Evolutionary conservation across 2,797 vertebrate species (phyloP).

Genomic region (Lophotriccus pileatus): DNA sequence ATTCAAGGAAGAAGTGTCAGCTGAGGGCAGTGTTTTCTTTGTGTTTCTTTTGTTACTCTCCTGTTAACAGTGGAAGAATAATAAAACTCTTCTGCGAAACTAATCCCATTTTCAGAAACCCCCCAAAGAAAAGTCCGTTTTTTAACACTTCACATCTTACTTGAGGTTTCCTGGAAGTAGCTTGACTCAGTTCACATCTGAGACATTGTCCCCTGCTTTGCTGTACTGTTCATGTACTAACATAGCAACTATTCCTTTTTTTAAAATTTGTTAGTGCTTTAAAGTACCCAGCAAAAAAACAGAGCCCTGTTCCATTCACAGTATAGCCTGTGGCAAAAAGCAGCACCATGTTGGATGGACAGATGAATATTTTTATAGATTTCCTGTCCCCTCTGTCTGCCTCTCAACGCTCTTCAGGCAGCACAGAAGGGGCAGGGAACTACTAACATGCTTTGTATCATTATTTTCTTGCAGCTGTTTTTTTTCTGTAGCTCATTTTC

Average conservation of each 20-base stretch:
- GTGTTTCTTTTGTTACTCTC: neutral
- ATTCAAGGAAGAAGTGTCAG: neutral
- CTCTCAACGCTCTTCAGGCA: neutral
- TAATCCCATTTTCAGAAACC: neutral
- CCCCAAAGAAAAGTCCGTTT: neutral
- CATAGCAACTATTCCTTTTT: neutral
- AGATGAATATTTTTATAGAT: neutral
- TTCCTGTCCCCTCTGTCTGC: neutral
- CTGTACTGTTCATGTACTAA: neutral
- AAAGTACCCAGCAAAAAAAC: neutral
- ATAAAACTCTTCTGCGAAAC: neutral
- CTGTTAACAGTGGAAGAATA: neutral
- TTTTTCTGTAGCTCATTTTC: conserved; percentile 7
- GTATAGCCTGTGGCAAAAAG: neutral
- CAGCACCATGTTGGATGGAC: neutral
- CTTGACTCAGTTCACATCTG: neutral
- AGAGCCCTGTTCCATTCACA: neutral
- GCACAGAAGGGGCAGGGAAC: neutral
- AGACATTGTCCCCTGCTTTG: neutral
- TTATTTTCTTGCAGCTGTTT: neutral
- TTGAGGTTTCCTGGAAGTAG: neutral
- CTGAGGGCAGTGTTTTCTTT: neutral
- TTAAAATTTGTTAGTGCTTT: neutral
- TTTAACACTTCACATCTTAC: neutral
- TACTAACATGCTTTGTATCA: neutral